Percentiles rank a stretch among this genome's conserved stretches.
Conservation (phyloP, 30 jellyfish, hydroid and myxozoan species). For the Nemopilema nomurai region DNA sequence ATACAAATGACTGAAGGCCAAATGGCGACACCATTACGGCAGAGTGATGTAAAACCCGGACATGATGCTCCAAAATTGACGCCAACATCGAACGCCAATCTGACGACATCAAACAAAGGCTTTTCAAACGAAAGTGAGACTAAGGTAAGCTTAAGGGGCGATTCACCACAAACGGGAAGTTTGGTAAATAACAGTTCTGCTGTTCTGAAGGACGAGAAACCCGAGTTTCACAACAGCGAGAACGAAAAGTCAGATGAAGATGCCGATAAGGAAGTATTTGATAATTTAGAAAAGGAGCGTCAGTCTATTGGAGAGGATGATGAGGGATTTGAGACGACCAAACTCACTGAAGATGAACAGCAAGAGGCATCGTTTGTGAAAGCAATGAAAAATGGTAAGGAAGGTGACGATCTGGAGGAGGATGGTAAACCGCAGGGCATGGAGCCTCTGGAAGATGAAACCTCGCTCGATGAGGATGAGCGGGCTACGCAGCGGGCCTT, state of each 20-base stretch:
- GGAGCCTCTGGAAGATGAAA: constrained; percentile 5
- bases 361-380: background rate
- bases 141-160: background rate
- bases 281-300: constrained; percentile 30
- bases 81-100: background rate
- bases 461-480: constrained; percentile 39
- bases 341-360: background rate
- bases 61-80: background rate
- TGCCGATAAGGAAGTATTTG: constrained; percentile 44
- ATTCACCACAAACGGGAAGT: background rate
- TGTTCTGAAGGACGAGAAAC: background rate
- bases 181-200: background rate
- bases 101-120: background rate
- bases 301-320: constrained; percentile 46
- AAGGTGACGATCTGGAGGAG: background rate
- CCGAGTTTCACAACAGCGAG: background rate
- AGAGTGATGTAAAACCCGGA: background rate
- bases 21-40: background rate
- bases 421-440: background rate
- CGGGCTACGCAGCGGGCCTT: constrained; percentile 46
- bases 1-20: background rate
- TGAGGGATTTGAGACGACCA: background rate
- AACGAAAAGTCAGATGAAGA: constrained; percentile 4
- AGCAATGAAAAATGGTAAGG: background rate
- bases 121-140: background rate